Conservation (phyloP, 2,888 invertebrate genomes). For the Coleophora deauratella region DNA sequence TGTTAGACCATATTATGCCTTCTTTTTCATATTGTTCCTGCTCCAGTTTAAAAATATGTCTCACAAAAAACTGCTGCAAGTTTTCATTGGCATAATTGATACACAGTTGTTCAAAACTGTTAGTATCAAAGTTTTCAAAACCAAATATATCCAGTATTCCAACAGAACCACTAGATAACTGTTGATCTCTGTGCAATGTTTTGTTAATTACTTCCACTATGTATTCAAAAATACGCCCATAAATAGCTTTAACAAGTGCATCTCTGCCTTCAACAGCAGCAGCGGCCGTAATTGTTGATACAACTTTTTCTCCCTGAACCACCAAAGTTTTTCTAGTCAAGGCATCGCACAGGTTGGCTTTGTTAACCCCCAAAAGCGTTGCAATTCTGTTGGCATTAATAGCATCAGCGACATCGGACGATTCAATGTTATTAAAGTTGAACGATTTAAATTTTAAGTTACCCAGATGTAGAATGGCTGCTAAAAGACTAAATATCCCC, state of each 20-base stretch:
- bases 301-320: constrained; percentile 86
- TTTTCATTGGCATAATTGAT: constrained; percentile 98
- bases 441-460: constrained; percentile 89
- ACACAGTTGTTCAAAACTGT: constrained; percentile 96
- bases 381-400: constrained; percentile 81
- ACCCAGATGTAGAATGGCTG: constrained; percentile 92
- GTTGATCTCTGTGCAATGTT: constrained; percentile 82
- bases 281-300: constrained; percentile 81
- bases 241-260: constrained; percentile 94
- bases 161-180: constrained; percentile 79
- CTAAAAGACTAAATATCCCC: constrained; percentile 88
- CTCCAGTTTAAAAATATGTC: constrained; percentile 96
- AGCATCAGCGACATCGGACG: constrained; percentile 86
- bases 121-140: constrained; percentile 94
- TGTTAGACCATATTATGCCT: constrained; percentile 92
- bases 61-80: constrained; percentile 96
- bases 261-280: constrained; percentile 90
- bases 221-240: constrained; percentile 91
- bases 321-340: constrained; percentile 90
- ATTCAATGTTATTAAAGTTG: constrained; percentile 87
- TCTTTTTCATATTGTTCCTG: constrained; percentile 94
- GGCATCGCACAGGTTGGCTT: constrained; percentile 81
- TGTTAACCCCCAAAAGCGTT: constrained; percentile 80
- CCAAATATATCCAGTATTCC: constrained; percentile 98
- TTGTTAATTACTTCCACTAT: constrained; percentile 93